These are phyloP conservation scores for Brachycybe producta DNA, from an alignment of 2,888 invertebrate species.

Conservation along the genomic window DNA sequence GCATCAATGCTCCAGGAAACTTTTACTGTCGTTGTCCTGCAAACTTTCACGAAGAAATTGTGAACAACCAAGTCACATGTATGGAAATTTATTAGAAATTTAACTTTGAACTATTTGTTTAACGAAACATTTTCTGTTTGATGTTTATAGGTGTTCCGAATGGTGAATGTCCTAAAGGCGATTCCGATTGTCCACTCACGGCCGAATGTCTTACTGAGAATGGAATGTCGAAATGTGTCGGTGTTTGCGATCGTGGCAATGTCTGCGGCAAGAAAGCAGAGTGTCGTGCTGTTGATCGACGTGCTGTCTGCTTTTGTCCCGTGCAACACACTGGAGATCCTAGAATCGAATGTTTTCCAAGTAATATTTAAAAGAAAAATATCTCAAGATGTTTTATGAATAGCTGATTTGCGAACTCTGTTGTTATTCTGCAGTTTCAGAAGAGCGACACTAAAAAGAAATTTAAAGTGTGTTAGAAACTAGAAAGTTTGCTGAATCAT, in stretches of 20 bases:
- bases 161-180: slow-evolving; percentile 44
- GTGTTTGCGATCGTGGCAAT: slow-evolving; percentile 24
- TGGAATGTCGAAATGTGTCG: slow-evolving; percentile 26
- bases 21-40: slow-evolving; percentile 62
- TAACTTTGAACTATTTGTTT: background rate
- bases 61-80: slow-evolving; percentile 17
- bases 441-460: no score
- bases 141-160: slow-evolving; percentile 16
- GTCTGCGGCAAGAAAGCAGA: slow-evolving; percentile 69
- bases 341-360: slow-evolving; percentile 51
- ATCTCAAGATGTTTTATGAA: no score
- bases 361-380: no score
- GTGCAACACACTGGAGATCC: slow-evolving; percentile 43
- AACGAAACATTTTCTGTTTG: background rate
- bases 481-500: no score
- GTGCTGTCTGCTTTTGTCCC: slow-evolving; percentile 61
- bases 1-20: slow-evolving; percentile 64
- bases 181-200: slow-evolving; percentile 28
- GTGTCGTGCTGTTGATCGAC: slow-evolving; percentile 46
- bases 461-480: no score
- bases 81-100: background rate
- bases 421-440: no score
- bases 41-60: slow-evolving; percentile 34
- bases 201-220: slow-evolving; percentile 50
- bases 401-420: no score